These are phyloP conservation scores for Meleagris gallopavo DNA, from an alignment of 2,113 vertebrate genomes.

Conservation along the genomic window DNA sequence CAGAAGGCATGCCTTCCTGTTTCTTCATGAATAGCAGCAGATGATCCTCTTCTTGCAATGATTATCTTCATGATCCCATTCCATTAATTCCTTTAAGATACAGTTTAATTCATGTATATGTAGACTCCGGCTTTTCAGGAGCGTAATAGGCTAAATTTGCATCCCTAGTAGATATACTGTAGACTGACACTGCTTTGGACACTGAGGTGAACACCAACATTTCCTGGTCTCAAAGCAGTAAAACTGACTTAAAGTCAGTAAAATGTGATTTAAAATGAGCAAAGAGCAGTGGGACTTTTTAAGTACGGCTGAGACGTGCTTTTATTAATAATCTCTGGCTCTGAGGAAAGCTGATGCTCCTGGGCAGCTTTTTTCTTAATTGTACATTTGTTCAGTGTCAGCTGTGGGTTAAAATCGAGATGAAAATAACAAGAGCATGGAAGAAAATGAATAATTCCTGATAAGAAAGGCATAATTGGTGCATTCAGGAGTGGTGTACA, in stretches of 20 bases:
- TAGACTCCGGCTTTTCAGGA: neutral
- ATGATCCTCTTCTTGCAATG: neutral
- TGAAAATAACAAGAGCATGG: neutral
- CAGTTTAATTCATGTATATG: neutral
- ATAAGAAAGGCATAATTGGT: neutral
- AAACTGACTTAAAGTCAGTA: neutral
- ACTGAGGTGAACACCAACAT: neutral
- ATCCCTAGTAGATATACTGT: neutral
- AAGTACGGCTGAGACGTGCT: neutral
- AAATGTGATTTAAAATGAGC: neutral
- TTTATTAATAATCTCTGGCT: neutral
- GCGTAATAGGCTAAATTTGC: neutral
- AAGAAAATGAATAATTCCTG: neutral
- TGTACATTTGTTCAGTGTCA: neutral
- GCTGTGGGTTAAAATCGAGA: neutral
- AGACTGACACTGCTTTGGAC: neutral
- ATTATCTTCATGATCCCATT: neutral
- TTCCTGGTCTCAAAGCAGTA: neutral
- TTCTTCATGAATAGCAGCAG: neutral
- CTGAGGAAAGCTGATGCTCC: neutral
- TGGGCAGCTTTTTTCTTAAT: neutral
- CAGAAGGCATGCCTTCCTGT: neutral
- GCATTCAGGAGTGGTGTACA: neutral
- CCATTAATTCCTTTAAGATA: neutral
- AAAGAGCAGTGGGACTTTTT: neutral